Evolutionary conservation across 2,888 invertebrate species (phyloP).

Genomic region (Troides aeacus): DNA sequence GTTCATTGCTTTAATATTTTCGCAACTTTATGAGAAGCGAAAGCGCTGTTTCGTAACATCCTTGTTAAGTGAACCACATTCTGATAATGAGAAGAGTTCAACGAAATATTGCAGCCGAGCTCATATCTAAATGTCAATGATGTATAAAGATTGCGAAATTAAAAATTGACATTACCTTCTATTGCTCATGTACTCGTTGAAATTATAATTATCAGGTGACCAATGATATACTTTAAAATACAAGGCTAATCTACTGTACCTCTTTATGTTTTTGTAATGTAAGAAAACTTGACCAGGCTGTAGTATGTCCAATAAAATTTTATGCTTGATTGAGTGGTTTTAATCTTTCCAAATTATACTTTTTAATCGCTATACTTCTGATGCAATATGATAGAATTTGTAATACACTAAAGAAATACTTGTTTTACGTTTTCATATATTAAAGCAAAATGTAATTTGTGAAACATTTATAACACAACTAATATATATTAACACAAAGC

Average conservation of each 20-base stretch:
- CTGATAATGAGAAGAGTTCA: slow-evolving; percentile 20
- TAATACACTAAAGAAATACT: not conserved
- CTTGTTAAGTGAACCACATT: slow-evolving; percentile 24
- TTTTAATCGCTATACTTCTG: not conserved
- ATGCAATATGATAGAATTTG: not conserved
- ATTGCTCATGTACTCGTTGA: not conserved
- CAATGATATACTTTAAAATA: not conserved
- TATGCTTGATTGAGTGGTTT: not conserved
- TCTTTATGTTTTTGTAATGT: too few species aligned
- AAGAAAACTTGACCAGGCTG: not conserved
- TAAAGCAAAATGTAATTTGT: not conserved
- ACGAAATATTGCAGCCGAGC: slow-evolving; percentile 9
- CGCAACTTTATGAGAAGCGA: slow-evolving; percentile 20
- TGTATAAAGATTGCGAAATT: slow-evolving; percentile 16
- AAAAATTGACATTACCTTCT: slow-evolving; percentile 7
- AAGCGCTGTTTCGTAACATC: slow-evolving; percentile 23
- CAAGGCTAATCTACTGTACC: too few species aligned
- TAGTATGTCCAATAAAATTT: not conserved
- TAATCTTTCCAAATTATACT: not conserved
- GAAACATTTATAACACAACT: too few species aligned
- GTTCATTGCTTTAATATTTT: slow-evolving; percentile 14
- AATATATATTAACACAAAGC: too few species aligned
- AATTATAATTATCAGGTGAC: not conserved
- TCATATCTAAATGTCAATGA: slow-evolving; percentile 16
- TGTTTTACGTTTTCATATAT: not conserved